Percentiles rank a stretch among this genome's conserved stretches.
Evolutionary conservation across 2,797 vertebrate species (phyloP).

Genomic region (Anguilla anguilla): DNA sequence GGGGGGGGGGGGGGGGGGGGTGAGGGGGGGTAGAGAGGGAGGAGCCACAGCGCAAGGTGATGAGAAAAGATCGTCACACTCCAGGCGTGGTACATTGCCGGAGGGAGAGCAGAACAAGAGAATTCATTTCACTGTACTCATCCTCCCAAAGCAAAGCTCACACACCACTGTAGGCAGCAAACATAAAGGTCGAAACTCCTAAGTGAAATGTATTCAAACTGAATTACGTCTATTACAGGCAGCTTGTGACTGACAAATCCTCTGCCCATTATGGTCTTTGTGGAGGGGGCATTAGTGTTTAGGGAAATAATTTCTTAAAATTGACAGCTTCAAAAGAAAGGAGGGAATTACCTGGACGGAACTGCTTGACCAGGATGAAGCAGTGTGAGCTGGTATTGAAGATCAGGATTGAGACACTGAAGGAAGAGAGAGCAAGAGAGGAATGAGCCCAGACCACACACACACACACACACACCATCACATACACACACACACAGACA

Average conservation of each 20-base stretch:
- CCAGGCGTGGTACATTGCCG: background rate
- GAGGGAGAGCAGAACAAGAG: background rate
- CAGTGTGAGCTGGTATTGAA: slow-evolving; percentile 88
- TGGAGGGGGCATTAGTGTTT: background rate
- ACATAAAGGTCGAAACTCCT: background rate
- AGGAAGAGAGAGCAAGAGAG: slow-evolving; percentile 23
- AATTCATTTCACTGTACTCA: slow-evolving; percentile 23
- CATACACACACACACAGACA: background rate
- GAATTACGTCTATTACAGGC: background rate
- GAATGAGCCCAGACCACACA: background rate
- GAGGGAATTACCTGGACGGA: slow-evolving; percentile 84
- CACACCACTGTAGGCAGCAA: background rate
- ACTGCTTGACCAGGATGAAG: slow-evolving; percentile 96
- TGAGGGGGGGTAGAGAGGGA: background rate
- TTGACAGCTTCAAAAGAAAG: no score
- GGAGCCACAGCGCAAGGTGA: background rate
- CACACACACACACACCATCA: background rate
- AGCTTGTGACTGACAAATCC: background rate
- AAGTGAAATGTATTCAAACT: background rate
- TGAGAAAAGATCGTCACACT: slow-evolving; percentile 16
- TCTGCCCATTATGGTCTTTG: background rate
- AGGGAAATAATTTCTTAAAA: background rate
- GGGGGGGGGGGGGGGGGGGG: no score
- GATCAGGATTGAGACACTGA: slow-evolving; percentile 88
- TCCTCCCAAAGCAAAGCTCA: background rate